These are phyloP conservation scores for Lithobates sylvaticus DNA, from an alignment of 2,797 vertebrate species.

Conservation along the genomic window DNA sequence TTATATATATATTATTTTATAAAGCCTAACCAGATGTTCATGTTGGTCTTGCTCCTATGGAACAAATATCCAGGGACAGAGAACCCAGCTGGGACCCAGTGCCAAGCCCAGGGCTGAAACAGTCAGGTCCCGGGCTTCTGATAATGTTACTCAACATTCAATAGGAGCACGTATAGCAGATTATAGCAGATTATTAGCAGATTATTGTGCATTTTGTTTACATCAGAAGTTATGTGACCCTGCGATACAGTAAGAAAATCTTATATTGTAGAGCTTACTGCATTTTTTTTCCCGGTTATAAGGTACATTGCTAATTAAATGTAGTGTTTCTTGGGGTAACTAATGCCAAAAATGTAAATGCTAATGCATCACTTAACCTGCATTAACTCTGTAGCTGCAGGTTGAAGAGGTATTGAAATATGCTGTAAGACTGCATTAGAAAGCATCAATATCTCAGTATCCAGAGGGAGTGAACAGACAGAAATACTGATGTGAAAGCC, in stretches of 20 bases:
- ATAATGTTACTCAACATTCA: too few relatives aligned
- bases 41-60: too few relatives aligned
- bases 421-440: conserved; percentile 60
- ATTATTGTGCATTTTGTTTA: too few relatives aligned
- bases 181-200: too few relatives aligned
- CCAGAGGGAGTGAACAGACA: conserved; percentile 57
- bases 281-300: neutral
- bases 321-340: conserved; percentile 17
- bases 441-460: conserved; percentile 56
- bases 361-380: conserved; percentile 36
- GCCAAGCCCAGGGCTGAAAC: too few relatives aligned
- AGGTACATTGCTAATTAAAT: neutral
- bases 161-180: too few relatives aligned
- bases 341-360: conserved; percentile 36
- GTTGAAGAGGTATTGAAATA: conserved; percentile 47
- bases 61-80: too few relatives aligned
- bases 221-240: too few relatives aligned
- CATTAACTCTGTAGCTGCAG: conserved; percentile 52
- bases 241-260: neutral
- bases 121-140: too few relatives aligned
- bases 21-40: too few relatives aligned
- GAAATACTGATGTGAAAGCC: conserved; percentile 60
- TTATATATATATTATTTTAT: too few relatives aligned
- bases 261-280: neutral
- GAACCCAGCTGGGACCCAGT: too few relatives aligned